These are phyloP conservation scores for Megaptera novaeangliae DNA, from an alignment of 2,113 vertebrate species.

Conservation along the genomic window DNA sequence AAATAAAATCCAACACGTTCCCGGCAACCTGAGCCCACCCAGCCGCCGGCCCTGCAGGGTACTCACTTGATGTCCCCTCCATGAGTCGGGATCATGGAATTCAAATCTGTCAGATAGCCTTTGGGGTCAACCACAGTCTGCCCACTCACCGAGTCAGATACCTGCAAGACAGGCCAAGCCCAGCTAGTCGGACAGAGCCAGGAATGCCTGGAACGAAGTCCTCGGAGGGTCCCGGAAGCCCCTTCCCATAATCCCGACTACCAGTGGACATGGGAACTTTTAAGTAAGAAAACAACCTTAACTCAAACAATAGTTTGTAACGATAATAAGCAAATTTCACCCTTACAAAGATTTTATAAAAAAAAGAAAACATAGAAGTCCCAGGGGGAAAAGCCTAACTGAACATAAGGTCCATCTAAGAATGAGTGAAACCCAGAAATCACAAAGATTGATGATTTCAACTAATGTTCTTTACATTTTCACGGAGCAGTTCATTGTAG, in stretches of 20 bases:
- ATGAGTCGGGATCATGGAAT: constrained; percentile 98
- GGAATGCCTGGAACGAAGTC: background rate
- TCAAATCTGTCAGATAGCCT: constrained; percentile 97
- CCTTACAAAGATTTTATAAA: background rate
- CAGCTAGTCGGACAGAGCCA: background rate
- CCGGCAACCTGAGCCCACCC: background rate
- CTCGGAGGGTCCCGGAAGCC: background rate
- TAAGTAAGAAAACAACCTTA: background rate
- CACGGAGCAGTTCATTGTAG: background rate
- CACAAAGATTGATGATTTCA: background rate
- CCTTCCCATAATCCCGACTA: background rate
- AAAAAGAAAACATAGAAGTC: background rate
- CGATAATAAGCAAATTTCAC: background rate
- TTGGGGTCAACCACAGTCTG: constrained; percentile 99
- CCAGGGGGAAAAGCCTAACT: background rate
- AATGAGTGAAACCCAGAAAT: background rate
- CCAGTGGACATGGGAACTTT: background rate
- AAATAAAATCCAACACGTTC: background rate
- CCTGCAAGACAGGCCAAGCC: constrained; percentile 77
- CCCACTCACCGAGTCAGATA: constrained; percentile 97
- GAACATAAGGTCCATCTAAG: background rate
- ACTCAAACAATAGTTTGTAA: background rate
- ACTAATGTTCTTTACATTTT: background rate
- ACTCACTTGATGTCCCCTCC: constrained; percentile 98
- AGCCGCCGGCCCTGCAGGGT: background rate